Evolutionary conservation across 1,140 invertebrate genomes (phyloP).

Genomic region (Procambarus virginalis): DNA sequence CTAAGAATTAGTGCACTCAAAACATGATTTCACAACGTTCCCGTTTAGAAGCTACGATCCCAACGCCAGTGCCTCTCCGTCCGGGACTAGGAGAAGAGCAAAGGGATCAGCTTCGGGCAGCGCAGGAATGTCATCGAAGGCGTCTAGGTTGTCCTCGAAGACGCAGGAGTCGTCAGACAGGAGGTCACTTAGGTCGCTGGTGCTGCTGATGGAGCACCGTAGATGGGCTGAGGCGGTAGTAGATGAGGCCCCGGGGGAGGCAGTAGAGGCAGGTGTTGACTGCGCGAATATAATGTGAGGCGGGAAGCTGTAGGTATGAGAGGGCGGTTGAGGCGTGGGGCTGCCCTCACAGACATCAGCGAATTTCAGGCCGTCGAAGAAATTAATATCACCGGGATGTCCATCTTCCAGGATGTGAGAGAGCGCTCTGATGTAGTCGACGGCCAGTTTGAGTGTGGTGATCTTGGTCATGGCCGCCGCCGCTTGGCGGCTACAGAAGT

Average conservation of each 20-base stretch:
- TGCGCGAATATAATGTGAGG: background rate
- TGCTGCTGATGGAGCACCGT: slow-evolving; percentile 21
- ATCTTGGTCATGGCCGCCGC: slow-evolving; percentile 62
- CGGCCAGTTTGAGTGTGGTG: slow-evolving; percentile 58
- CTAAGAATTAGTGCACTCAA: background rate
- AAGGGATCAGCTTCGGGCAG: slow-evolving; percentile 49
- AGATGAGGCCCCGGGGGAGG: background rate
- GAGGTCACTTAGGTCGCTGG: slow-evolving; percentile 38
- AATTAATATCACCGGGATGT: slow-evolving; percentile 32
- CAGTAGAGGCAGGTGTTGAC: background rate
- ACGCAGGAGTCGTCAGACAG: slow-evolving; percentile 44
- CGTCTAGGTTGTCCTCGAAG: slow-evolving; percentile 56
- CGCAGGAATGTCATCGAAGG: slow-evolving; percentile 56
- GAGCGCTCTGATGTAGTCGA: slow-evolving; percentile 51
- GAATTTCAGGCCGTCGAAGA: slow-evolving; percentile 34
- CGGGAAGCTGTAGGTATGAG: background rate
- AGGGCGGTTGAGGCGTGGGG: background rate
- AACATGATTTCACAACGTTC: too few species aligned
- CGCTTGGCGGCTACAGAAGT: slow-evolving; percentile 45
- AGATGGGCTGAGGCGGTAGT: background rate
- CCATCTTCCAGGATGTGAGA: slow-evolving; percentile 54
- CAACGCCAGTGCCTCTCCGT: slow-evolving; percentile 22
- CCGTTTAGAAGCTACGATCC: background rate
- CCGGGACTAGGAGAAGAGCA: slow-evolving; percentile 34
- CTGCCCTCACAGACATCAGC: slow-evolving; percentile 15